These are phyloP conservation scores for Pristionchus exspectatus DNA, from an alignment of 2,888 invertebrate species.

Conservation along the genomic window DNA sequence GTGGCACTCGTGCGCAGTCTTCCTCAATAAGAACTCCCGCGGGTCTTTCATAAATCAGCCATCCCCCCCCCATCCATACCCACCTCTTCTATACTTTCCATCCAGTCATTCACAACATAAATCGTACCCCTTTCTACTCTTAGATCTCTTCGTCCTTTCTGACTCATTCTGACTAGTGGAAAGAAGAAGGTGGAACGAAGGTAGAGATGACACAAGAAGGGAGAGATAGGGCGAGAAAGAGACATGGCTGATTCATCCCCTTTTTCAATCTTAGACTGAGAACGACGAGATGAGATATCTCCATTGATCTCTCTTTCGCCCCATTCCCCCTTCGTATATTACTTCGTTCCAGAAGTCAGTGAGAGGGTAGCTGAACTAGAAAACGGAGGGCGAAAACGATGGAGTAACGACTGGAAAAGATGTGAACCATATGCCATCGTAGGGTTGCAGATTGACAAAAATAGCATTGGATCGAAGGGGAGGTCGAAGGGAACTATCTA, in stretches of 20 bases:
- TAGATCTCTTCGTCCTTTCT: conserved; percentile 10
- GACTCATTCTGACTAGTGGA: conserved; percentile 6
- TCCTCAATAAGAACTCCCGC: conserved; percentile 41
- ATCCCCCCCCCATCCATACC: conserved; percentile 1
- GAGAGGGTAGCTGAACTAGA: neutral
- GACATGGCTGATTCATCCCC: conserved; percentile 41
- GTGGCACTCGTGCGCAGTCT: neutral
- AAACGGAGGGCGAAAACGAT: neutral
- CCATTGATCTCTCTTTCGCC: neutral
- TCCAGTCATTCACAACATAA: conserved; percentile 24
- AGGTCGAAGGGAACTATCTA: neutral
- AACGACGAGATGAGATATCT: conserved; percentile 33
- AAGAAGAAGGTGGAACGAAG: neutral
- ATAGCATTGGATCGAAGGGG: neutral
- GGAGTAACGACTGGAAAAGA: conserved; percentile 22
- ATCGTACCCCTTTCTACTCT: conserved; percentile 31
- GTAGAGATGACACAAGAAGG: conserved; percentile 5
- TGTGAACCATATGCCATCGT: conserved; percentile 33
- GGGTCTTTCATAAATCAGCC: conserved; percentile 47
- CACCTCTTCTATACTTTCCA: conserved; percentile 6
- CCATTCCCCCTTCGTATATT: neutral
- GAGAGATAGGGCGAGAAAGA: neutral
- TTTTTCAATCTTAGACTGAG: neutral
- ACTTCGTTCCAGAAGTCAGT: conserved; percentile 18
- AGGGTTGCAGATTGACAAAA: neutral